A percentile compares a stretch with the other conserved stretches of the same genome.
Evolutionary conservation across 2,888 invertebrate genomes (phyloP).

Genomic region (Mycogona germanica): DNA sequence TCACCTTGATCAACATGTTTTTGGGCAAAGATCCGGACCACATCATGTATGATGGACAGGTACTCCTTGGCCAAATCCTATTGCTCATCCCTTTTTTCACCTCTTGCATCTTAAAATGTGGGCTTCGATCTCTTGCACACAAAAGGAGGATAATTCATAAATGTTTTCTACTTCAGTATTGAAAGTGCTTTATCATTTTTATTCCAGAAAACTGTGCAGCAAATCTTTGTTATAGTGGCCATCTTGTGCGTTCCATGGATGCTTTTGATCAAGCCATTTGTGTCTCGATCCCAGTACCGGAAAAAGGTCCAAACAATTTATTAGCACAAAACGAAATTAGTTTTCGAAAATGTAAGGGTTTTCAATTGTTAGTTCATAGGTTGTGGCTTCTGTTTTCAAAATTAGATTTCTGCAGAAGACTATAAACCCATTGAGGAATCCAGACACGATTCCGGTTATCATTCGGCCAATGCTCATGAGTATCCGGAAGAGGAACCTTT

Average conservation of each 20-base stretch:
- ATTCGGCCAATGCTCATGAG: background rate
- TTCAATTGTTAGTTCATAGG: no score
- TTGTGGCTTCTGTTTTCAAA: no score
- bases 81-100: slow-evolving; percentile 1
- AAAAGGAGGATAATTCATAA: no score
- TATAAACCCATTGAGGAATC: no score
- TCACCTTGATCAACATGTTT: slow-evolving; percentile 99
- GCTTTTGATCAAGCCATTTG: slow-evolving; percentile 81
- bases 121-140: slow-evolving; percentile 22
- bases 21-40: slow-evolving; percentile 37
- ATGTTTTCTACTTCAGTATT: background rate
- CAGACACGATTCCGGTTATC: no score
- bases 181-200: slow-evolving; percentile 32
- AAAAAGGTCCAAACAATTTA: no score
- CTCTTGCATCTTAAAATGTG: slow-evolving; percentile 34
- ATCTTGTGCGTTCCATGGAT: slow-evolving; percentile 84
- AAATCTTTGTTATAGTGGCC: slow-evolving; percentile 64
- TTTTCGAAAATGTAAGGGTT: no score
- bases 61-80: slow-evolving; percentile 14
- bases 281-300: no score
- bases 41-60: slow-evolving; percentile 26
- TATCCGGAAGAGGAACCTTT: background rate
- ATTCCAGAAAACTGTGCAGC: slow-evolving; percentile 66
- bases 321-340: no score
- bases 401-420: no score